Evolutionary conservation across 2,888 invertebrate genomes (phyloP).

Genomic region (Heliconius erato): DNA sequence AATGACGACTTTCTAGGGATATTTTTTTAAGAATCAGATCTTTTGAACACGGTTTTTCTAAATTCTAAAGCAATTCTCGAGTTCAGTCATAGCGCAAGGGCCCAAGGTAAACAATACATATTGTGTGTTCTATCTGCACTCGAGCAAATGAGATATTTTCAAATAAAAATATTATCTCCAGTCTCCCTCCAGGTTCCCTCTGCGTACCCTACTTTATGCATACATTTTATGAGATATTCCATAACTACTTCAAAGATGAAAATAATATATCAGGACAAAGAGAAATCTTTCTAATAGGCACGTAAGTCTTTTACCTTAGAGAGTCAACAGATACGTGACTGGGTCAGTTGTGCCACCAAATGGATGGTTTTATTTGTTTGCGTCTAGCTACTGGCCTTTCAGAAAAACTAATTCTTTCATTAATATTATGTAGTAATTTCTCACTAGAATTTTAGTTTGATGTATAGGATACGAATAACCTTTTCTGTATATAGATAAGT

Average conservation of each 20-base stretch:
- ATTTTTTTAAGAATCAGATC: background rate
- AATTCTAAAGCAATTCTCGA: background rate
- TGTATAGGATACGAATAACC: background rate
- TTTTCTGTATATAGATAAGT: no score
- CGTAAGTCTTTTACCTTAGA: constrained; percentile 47
- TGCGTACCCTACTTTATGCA: no score
- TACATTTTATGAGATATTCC: background rate
- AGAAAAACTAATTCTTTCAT: background rate
- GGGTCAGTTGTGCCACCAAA: constrained; percentile 28
- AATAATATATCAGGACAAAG: constrained; percentile 35
- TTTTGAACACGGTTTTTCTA: background rate
- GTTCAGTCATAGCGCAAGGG: no score
- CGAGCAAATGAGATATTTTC: no score
- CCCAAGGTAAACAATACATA: no score
- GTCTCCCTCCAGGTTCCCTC: no score
- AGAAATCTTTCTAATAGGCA: constrained; percentile 48
- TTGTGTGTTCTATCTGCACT: no score
- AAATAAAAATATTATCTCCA: no score
- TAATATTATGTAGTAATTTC: background rate
- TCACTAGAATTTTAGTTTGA: background rate
- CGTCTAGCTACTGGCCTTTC: constrained; percentile 6
- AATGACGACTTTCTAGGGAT: background rate
- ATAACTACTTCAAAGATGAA: constrained; percentile 18
- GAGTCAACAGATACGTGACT: constrained; percentile 47
- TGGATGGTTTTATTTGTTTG: constrained; percentile 41